Evolutionary conservation across 1,140 invertebrate genomes (phyloP), one percentile per base, ranked within the genome.

Genomic region (Procambarus virginalis): DNA sequence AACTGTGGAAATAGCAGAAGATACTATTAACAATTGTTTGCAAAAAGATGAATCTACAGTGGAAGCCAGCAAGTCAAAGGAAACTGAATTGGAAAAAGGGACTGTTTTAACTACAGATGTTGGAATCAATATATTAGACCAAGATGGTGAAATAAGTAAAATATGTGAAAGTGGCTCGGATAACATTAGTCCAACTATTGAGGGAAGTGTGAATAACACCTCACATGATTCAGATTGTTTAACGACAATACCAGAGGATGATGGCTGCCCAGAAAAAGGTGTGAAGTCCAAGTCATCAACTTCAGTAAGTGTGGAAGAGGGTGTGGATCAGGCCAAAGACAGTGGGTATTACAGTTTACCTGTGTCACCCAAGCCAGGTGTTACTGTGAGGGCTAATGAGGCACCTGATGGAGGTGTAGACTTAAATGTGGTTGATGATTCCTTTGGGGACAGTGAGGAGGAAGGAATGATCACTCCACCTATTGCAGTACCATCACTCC

Each of bases 341-440:
- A 89, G 88, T 79, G 88, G 88, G 51, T 89, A 89, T 64, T 89
- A 89, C 49, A 89, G 88, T 55, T 51, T 89, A 45, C 88, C 88
- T 34, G 81, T 89, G 60, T 89, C 88, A 9, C 88, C 88, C 49
- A 87, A 87, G 20, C 78, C 86, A 64, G 79, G 48, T 20, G 80
- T 77, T 45, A 48, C 64, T 20, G 55, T 64, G 51, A 82, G 81
- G 22, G 81, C 45, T 55, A 84, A 17, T 49, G 82, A 79, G 17
- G 51, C 55, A 45, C 14, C 70, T 12, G 80, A 34, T 4, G 45
- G 10, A 10, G 75, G 22, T 14, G 17, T 73, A n/a, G 58, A 34
- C 34, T 34, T 34, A 34, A 34, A 34, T 12, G 48, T 77, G 45
- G 55, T 60, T 17, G 58, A 84, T 34, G 88, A 84, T 22, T 79